These are phyloP conservation scores for Synergus itoensis DNA, from an alignment of 2,888 invertebrate genomes.

Conservation along the genomic window DNA sequence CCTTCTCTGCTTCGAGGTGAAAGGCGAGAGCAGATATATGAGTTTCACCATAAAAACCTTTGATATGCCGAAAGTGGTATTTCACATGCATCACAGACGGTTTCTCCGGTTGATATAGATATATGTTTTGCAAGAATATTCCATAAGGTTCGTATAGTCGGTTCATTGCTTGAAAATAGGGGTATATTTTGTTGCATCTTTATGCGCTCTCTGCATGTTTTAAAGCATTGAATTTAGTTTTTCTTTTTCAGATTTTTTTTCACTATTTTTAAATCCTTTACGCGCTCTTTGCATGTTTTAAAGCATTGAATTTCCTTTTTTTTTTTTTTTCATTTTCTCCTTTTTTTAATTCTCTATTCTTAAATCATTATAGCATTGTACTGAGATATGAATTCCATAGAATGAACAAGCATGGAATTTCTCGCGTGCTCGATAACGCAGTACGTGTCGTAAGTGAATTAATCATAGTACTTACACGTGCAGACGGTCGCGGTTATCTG, in stretches of 20 bases:
- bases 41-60: neutral
- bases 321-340: neutral
- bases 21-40: neutral
- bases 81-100: neutral
- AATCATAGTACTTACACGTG: constrained; percentile 51
- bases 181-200: neutral
- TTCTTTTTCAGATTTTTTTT: neutral
- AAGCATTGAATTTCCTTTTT: neutral
- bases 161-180: neutral
- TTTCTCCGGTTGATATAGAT: too few species aligned
- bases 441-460: constrained; percentile 55
- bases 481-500: constrained; percentile 54
- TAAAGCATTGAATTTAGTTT: neutral
- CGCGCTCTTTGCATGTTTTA: neutral
- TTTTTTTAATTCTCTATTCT: constrained; percentile 11
- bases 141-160: neutral
- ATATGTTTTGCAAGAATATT: neutral
- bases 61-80: constrained; percentile 1
- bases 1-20: neutral
- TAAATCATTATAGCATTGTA: constrained; percentile 41
- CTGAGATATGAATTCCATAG: constrained; percentile 42
- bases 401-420: constrained; percentile 31
- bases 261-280: constrained; percentile 30
- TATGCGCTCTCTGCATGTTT: neutral
- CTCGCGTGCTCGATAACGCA: constrained; percentile 51